phyloP scores from a whole-genome alignment of 1,140 invertebrate genomes.

The Neodiprion virginianus region DNA sequence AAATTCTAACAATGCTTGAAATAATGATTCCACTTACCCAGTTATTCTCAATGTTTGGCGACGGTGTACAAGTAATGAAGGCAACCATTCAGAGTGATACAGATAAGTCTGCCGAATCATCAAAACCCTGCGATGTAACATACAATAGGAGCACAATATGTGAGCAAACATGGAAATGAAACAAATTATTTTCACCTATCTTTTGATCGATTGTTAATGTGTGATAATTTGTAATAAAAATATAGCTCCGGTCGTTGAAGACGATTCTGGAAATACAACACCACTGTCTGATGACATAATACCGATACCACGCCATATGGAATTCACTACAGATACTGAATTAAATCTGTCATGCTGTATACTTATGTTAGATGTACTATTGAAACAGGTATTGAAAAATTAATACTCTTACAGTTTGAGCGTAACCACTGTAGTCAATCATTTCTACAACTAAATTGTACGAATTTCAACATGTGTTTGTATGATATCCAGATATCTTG shows the following conservation, averaged over 20 bases:
- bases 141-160: slow-evolving; percentile 62
- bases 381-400: slow-evolving; percentile 80
- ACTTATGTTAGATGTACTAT: slow-evolving; percentile 93
- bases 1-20: slow-evolving; percentile 88
- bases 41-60: slow-evolving; percentile 87
- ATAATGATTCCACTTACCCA: slow-evolving; percentile 87
- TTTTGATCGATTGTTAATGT: not conserved
- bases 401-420: slow-evolving; percentile 14
- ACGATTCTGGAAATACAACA: slow-evolving; percentile 74
- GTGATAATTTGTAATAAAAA: slow-evolving; percentile 6
- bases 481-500: too few relatives aligned
- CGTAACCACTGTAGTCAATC: not conserved
- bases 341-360: slow-evolving; percentile 92
- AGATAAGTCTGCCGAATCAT: slow-evolving; percentile 58
- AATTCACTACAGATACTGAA: slow-evolving; percentile 71
- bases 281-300: slow-evolving; percentile 75
- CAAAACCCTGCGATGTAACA: slow-evolving; percentile 46
- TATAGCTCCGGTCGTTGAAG: slow-evolving; percentile 69
- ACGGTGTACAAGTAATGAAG: slow-evolving; percentile 77
- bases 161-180: slow-evolving; percentile 44
- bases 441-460: too few relatives aligned
- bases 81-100: slow-evolving; percentile 57
- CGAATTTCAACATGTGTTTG: not conserved
- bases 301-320: slow-evolving; percentile 65
- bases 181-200: too few relatives aligned